Base-by-base conservation (phyloP, 1,140 invertebrate genomes). In the Asobara japonica region DNA sequence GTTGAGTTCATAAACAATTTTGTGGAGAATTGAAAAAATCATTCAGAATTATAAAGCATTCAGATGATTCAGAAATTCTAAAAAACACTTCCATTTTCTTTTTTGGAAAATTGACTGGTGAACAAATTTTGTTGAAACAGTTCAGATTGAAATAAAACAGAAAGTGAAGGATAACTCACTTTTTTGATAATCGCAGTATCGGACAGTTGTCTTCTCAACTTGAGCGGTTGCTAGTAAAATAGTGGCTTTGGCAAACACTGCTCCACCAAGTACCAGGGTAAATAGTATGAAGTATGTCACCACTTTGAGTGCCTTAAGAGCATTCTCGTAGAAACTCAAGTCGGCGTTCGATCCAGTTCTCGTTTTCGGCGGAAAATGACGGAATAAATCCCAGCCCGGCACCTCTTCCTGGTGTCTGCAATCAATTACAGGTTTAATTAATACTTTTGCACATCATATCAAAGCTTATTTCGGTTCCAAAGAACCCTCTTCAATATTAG, bases 351-450 rank as follows among this genome's bases (percentile, higher is more conserved):
- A 96, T 70, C 93, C 94, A 73, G 92, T 94, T 85, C 95, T 93
- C 74, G 91, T 89, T 82, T 94, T 94, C 72, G 91, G 90, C 8
- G 94, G 94, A 66, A 93, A 92, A 82, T 93, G 92, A 81, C 94
- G 89, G 88, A 97, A 97, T 18, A 95, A 92, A 89, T 97, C 95
- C 96, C 96, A 97, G 90, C 93, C 93, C 91, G 95, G 94, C 71
- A 93, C 93, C 82, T 96, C 94, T 33, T 81, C 76, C 60, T 80
- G 62, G 0, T 65, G 62, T 31, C 84, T 86, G n/a, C 6, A 74
- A 73, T 5, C 16, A 65, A 25, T 51, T 8, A 20, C 18, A 10
- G 13, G 51, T 56, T 20, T 25, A 56, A 13, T 13, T 38, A 8
- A 38, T n/a, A 38, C n/a, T 38, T 38, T n/a, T n/a, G n/a, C 3